These are phyloP conservation scores for Nyleta sp. DNA, from an alignment of 2,888 invertebrate species.

Conservation along the genomic window DNA sequence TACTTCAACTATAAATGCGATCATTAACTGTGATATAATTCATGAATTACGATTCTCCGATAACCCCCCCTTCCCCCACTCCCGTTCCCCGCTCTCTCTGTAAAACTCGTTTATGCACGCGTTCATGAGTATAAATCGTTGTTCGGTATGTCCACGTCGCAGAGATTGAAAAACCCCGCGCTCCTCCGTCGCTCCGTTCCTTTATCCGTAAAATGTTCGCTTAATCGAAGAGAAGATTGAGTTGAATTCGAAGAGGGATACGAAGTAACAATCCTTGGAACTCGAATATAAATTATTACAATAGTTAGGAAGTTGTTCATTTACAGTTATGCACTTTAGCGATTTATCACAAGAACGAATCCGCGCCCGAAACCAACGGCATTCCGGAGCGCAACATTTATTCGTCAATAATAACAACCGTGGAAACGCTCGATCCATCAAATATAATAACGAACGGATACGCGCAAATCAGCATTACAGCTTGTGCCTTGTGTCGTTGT, in stretches of 20 bases:
- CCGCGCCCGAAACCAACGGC: background rate
- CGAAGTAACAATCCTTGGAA: slow-evolving; percentile 55
- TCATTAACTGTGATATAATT: slow-evolving; percentile 61
- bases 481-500: no score
- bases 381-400: no score
- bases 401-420: no score
- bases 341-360: slow-evolving; percentile 53
- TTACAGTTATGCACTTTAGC: slow-evolving; percentile 38
- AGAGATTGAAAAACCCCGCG: slow-evolving; percentile 42
- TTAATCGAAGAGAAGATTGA: slow-evolving; percentile 52
- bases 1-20: slow-evolving; percentile 58
- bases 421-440: no score
- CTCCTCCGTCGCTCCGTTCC: no score
- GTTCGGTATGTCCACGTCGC: slow-evolving; percentile 49
- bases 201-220: background rate
- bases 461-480: no score
- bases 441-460: no score
- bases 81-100: background rate
- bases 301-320: slow-evolving; percentile 51
- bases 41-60: slow-evolving; percentile 49
- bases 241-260: slow-evolving; percentile 42
- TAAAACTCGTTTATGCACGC: slow-evolving; percentile 30
- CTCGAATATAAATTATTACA: slow-evolving; percentile 50
- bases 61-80: background rate
- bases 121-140: slow-evolving; percentile 57